phyloP scores from a whole-genome alignment of 2,888 invertebrate species.

The Petrolisthes manimaculis region DNA sequence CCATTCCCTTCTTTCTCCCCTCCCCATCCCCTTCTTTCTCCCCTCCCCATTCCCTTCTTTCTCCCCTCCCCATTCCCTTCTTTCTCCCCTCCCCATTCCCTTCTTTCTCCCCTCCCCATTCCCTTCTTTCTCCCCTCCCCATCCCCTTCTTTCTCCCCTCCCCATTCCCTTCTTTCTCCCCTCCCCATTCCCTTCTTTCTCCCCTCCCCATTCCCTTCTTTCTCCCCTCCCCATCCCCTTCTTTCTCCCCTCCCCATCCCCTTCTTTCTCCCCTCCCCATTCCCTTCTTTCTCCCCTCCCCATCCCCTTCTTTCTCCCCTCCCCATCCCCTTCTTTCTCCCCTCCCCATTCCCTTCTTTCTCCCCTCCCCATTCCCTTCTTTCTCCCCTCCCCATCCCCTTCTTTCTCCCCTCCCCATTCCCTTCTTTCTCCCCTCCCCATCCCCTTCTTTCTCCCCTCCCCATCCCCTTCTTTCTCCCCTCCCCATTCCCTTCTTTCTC shows the following conservation, averaged over 20 bases:
- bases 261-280: neutral
- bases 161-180: neutral
- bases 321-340: neutral
- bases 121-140: neutral
- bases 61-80: neutral
- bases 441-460: neutral
- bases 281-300: neutral
- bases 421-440: conserved; percentile 12
- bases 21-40: neutral
- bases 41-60: neutral
- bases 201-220: neutral
- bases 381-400: neutral
- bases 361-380: neutral
- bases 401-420: neutral
- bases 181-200: neutral
- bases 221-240: neutral
- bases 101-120: neutral
- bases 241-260: neutral
- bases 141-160: neutral
- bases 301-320: too few species aligned
- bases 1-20: neutral
- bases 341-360: neutral
- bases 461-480: neutral
- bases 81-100: neutral
- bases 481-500: neutral